Base-by-base conservation (phyloP, 2,113 vertebrate genomes). In the Istiophorus platypterus region DNA sequence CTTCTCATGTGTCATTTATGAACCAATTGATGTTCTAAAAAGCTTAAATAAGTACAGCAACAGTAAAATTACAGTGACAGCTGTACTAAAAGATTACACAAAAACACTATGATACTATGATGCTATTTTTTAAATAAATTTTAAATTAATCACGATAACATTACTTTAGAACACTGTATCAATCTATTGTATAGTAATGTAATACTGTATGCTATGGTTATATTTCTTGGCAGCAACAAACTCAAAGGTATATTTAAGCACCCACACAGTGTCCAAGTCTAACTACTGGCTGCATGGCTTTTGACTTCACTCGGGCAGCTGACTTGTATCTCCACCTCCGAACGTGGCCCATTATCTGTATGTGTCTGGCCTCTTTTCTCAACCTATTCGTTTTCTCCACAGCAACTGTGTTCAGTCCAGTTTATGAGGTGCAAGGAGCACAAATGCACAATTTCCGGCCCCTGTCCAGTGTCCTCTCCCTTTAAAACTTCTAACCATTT, bases 401-500 rank as follows among this genome's bases (percentile, higher is more conserved):
- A 59, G 64, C 27, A 56, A 42, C 77, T 80, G 31, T 80, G 70
- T 69, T 41, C 78, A 47, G 17, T 65, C 70, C 70, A 71, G 80
- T 90, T 86, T 45, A 59, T 70, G 57, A 74, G 51, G 72, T 20
- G 10, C 52, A 77, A 67, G 74, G 51, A 65, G n/a, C 67, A 71
- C 66, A 51, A 82, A 76, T 62, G 69, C 37, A 66, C 47, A 51
- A 41, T 70, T 79, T 45, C 42, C 63, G 68, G 72, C 41, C 18
- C 1, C 57, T 45, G 54, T 26, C 39, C n/a, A 24, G 11, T 68
- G 63, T 54, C 47, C 64, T 45, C 18, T 62, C 4, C 45, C 49
- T 85, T 72, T 88, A 39, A 78, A 78, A 85, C 51, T 29, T 77
- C 47, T 74, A 84, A 85, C 75, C 65, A 65, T 83, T 49, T 77